Evolutionary conservation across 2,888 invertebrate species (phyloP).

Genomic region (Sthenelais limicola): DNA sequence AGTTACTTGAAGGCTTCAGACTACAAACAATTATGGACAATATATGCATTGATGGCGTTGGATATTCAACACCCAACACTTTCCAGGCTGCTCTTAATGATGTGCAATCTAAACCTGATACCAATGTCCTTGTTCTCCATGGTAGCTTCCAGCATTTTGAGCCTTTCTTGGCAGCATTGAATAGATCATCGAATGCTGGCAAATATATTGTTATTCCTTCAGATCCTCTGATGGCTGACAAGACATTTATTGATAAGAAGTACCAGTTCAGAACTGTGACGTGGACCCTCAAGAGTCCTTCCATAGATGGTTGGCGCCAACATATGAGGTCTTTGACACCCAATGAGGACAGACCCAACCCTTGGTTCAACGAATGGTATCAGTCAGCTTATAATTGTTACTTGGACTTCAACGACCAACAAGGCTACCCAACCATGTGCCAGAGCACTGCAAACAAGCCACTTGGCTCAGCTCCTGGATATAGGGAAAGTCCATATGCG

Average conservation of each 20-base stretch:
- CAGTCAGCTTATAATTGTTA: slow-evolving; percentile 60
- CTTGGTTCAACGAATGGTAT: slow-evolving; percentile 60
- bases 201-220: slow-evolving; percentile 13
- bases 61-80: slow-evolving; percentile 1
- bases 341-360: slow-evolving; percentile 52
- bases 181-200: not conserved
- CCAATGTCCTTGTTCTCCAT: slow-evolving; percentile 14
- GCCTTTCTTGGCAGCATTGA: slow-evolving; percentile 14
- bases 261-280: slow-evolving; percentile 6
- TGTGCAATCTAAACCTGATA: not conserved
- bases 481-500: slow-evolving; percentile 49
- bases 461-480: slow-evolving; percentile 49
- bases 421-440: slow-evolving; percentile 51
- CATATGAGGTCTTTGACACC: slow-evolving; percentile 54
- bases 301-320: slow-evolving; percentile 50
- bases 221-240: not conserved
- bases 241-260: not conserved
- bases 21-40: not conserved
- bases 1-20: not conserved
- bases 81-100: slow-evolving; percentile 9
- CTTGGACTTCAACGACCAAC: slow-evolving; percentile 54
- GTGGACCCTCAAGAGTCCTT: slow-evolving; percentile 44
- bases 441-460: slow-evolving; percentile 23
- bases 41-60: slow-evolving; percentile 6
- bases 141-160: slow-evolving; percentile 12